Conservation (phyloP, 2,113 vertebrate species). For the Rhodinocichla rosea region DNA sequence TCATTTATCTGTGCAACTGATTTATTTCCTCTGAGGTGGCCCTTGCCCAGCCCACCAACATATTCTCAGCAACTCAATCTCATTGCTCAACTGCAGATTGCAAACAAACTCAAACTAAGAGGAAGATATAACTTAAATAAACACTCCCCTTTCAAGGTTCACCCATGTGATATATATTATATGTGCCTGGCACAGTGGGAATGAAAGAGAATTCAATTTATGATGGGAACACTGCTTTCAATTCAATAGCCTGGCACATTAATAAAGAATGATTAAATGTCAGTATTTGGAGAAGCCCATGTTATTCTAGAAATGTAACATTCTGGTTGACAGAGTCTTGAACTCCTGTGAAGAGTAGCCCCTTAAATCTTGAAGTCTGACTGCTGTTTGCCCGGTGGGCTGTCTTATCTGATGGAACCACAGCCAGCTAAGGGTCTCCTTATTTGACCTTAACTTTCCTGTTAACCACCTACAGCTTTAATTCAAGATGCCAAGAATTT, state of each 20-base stretch:
- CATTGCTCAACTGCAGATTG: neutral
- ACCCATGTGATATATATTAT: neutral
- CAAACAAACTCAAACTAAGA: neutral
- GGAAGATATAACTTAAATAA: slow-evolving; percentile 15
- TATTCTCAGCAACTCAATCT: neutral
- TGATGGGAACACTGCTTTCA: neutral
- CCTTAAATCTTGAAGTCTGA: slow-evolving; percentile 13
- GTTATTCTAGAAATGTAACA: neutral
- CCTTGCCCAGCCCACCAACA: neutral
- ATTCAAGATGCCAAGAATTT: slow-evolving; percentile 21
- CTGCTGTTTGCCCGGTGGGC: neutral
- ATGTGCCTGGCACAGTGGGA: neutral
- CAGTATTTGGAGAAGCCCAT: neutral
- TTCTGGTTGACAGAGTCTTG: slow-evolving; percentile 3
- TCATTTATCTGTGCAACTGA: neutral
- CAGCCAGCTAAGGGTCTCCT: slow-evolving; percentile 21
- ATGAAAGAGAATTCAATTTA: neutral
- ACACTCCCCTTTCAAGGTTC: neutral
- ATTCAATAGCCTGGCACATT: neutral
- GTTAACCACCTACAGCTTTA: slow-evolving; percentile 25
- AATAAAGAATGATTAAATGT: slow-evolving; percentile 18
- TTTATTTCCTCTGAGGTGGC: neutral
- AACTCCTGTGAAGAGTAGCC: neutral
- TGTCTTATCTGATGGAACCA: slow-evolving; percentile 40
- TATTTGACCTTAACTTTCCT: slow-evolving; percentile 48